These are phyloP conservation scores for Drosophila maculinotata DNA, from an alignment of 2,888 invertebrate genomes.

Conservation along the genomic window DNA sequence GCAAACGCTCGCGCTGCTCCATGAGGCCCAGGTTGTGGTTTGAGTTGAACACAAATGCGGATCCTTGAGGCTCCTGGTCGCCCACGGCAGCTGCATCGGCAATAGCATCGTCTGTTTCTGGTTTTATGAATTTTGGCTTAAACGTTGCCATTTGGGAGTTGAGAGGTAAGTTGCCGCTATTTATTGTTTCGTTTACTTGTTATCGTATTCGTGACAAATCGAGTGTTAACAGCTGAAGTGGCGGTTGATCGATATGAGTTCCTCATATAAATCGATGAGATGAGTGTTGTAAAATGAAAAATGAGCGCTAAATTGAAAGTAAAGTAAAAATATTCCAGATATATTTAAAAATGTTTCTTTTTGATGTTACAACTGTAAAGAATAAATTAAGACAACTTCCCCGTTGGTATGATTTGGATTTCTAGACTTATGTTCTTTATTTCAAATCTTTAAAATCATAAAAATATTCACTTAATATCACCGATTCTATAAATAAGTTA, in stretches of 20 bases:
- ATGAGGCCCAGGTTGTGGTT: constrained; percentile 93
- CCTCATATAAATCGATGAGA: not conserved
- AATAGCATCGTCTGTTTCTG: constrained; percentile 80
- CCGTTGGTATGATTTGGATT: constrained; percentile 17
- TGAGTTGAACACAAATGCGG: constrained; percentile 93
- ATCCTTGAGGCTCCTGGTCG: constrained; percentile 44
- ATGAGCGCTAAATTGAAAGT: not conserved
- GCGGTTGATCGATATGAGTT: not conserved
- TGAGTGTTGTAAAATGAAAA: not conserved
- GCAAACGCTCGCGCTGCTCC: constrained; percentile 93
- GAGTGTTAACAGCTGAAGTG: constrained; percentile 1
- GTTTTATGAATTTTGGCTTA: constrained; percentile 70
- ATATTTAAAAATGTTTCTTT: too few species aligned
- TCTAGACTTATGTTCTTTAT: constrained; percentile 52
- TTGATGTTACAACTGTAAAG: too few species aligned
- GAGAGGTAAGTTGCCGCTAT: constrained; percentile 21
- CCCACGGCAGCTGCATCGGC: constrained; percentile 67
- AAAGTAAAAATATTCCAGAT: too few species aligned
- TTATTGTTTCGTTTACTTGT: constrained; percentile 16
- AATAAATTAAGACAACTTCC: too few species aligned
- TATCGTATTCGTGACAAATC: constrained; percentile 6
- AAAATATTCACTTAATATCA: constrained; percentile 74
- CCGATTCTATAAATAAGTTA: constrained; percentile 64
- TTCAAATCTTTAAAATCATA: constrained; percentile 59
- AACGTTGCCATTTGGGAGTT: constrained; percentile 54